Base-by-base conservation (phyloP, 2,113 vertebrate genomes). In the Percopsis transmontana region DNA sequence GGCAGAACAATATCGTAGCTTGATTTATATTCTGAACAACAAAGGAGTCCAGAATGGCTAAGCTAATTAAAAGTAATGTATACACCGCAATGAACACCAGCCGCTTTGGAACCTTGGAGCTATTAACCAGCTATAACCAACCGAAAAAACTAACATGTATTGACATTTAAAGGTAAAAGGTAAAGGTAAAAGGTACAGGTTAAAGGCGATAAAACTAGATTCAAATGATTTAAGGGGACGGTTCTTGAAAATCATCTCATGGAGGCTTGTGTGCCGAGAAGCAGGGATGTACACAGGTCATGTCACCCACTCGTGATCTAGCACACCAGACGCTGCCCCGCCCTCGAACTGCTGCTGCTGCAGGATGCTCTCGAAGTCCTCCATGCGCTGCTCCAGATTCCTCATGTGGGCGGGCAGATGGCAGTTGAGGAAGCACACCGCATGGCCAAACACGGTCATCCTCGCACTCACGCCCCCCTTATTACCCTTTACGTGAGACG, bases 401-500 rank as follows among this genome's bases (percentile, higher is more conserved):
- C 96, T 93, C 95, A 98, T 95, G 86, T 99, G 97, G 0, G 97
- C 96, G 0, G 97, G 97, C 85, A 99, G 88, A 90, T 99, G 97
- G 88, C 97, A 99, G 91, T 99, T 99, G 40, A 99, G 92, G 86
- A 99, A 99, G 81, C 97, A 99, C 58, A 99, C 90, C 33, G 97
- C 94, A 86, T 99, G 95, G 58, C 97, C 97, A 0, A 96, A 98
- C 85, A 96, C 58, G 0, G 94, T 93, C 82, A 95, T 92, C 55
- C 95, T 91, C 5, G 92, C 82, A 0, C 97, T 99, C 60, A 99
- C 96, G 0, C 96, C 97, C 0, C 97, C 97, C 87, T 99, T 99
- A 87, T 99, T 99, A 61, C 97, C 97, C 97, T 99, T 74, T 52
- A 70, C 42, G 39, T 9, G 62, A 68, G 39, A 66, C n/a, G 5